Conservation (phyloP, 1,140 invertebrate genomes). For the Lucilia cuprina region DNA sequence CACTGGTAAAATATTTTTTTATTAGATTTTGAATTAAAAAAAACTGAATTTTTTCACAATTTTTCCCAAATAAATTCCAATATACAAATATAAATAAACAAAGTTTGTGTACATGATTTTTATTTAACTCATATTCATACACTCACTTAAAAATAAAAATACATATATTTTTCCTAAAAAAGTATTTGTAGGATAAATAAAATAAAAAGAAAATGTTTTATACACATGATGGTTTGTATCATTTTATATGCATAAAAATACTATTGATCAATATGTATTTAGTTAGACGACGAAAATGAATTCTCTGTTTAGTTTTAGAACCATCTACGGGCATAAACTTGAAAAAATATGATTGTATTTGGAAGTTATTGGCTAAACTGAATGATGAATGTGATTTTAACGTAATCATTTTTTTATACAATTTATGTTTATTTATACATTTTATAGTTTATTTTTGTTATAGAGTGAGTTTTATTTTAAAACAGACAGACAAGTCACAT, state of each 20-base stretch:
- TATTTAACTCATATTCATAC: background rate
- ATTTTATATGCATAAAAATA: background rate
- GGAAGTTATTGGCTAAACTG: background rate
- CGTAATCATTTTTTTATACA: too few species aligned
- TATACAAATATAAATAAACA: constrained; percentile 19
- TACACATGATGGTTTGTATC: background rate
- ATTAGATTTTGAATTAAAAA: background rate
- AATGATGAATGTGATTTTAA: background rate
- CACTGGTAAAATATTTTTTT: background rate
- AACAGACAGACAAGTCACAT: too few species aligned
- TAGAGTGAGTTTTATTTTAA: too few species aligned
- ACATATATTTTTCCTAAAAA: background rate
- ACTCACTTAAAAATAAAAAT: background rate
- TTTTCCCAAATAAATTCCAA: constrained; percentile 18
- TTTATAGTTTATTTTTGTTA: too few species aligned
- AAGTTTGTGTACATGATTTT: background rate
- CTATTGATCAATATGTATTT: background rate
- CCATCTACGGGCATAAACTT: background rate
- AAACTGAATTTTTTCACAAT: background rate
- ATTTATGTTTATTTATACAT: too few species aligned
- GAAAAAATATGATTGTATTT: background rate
- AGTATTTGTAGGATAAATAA: background rate
- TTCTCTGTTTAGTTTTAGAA: background rate
- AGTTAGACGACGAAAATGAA: background rate
- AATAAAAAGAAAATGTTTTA: background rate